Conservation (phyloP, 2,888 invertebrate species). For the Tanytarsus gracilentus region DNA sequence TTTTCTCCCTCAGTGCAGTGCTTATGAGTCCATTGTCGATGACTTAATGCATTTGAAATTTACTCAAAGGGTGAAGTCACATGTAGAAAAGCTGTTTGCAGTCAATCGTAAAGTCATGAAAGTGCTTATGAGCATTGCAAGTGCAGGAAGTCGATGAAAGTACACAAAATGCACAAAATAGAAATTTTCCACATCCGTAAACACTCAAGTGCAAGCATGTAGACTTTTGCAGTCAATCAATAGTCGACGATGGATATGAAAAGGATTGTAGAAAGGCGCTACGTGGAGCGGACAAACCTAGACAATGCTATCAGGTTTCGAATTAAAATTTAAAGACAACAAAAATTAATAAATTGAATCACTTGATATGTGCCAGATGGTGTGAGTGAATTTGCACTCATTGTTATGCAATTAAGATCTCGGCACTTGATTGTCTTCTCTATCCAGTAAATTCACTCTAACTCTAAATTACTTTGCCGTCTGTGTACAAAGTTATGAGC, state of each 20-base stretch:
- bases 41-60: not conserved
- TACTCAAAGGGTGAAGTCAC: not conserved
- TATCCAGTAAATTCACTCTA: not conserved
- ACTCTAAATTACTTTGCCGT: too few species aligned
- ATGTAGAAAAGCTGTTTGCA: not conserved
- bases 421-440: not conserved
- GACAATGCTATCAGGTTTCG: not conserved
- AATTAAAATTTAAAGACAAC: too few species aligned
- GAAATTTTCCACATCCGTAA: constrained; percentile 4
- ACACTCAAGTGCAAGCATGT: not conserved
- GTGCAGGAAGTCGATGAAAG: too few species aligned
- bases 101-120: not conserved
- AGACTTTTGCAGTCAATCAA: too few species aligned
- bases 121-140: constrained; percentile 1
- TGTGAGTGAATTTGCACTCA: not conserved
- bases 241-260: not conserved
- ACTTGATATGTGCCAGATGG: not conserved
- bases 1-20: too few species aligned
- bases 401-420: not conserved
- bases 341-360: too few species aligned
- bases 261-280: not conserved
- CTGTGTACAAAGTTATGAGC: too few species aligned
- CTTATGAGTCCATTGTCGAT: not conserved
- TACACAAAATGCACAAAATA: not conserved
- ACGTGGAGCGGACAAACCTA: too few species aligned